phyloP scores from a whole-genome alignment of 2,888 invertebrate species.

The Leuctra nigra region DNA sequence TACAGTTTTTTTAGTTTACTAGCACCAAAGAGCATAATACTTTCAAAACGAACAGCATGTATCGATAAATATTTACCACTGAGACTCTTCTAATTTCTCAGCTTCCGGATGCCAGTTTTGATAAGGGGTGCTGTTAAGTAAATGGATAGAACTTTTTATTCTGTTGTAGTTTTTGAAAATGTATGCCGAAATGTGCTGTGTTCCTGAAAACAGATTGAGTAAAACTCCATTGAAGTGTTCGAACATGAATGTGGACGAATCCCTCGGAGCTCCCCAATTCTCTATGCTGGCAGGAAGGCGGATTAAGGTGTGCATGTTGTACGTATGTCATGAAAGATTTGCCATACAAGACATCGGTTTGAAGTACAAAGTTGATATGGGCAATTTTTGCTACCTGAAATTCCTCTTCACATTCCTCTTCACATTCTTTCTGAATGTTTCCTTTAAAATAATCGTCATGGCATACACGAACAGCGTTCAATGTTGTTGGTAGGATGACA shows the following conservation, averaged over 20 bases:
- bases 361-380: neutral
- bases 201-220: neutral
- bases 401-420: no score
- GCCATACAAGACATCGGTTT: neutral
- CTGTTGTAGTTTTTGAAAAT: conserved; percentile 5
- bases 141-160: neutral
- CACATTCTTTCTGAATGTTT: neutral
- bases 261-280: neutral
- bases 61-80: neutral
- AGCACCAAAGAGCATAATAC: neutral
- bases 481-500: conserved; percentile 12
- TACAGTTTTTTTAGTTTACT: neutral
- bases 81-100: neutral
- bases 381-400: neutral
- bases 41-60: neutral
- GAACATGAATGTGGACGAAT: neutral
- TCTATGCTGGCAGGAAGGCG: neutral
- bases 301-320: neutral
- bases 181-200: neutral
- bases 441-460: neutral
- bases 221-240: conserved; percentile 1
- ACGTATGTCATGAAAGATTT: neutral
- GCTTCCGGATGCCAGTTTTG: conserved; percentile 2
- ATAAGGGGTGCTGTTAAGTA: neutral
- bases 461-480: conserved; percentile 9